A percentile compares a stretch with the other conserved stretches of the same genome.
These are phyloP conservation scores for Rhimphoctona megacephalus DNA, from an alignment of 2,888 invertebrate species.

Conservation along the genomic window DNA sequence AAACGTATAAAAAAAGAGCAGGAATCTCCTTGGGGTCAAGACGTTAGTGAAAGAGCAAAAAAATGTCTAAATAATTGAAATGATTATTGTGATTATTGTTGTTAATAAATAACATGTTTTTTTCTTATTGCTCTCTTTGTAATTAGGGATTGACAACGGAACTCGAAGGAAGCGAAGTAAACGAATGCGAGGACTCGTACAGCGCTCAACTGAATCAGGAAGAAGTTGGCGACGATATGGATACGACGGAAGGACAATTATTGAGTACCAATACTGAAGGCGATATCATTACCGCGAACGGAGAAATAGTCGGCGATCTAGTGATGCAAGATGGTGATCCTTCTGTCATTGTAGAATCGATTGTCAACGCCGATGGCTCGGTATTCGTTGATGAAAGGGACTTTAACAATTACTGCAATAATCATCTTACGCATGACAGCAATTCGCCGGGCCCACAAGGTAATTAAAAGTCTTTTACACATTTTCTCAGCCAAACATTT, in stretches of 20 bases:
- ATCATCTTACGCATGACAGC: constrained; percentile 76
- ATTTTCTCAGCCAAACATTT: not conserved
- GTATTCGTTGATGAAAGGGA: constrained; percentile 82
- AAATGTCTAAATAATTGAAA: not conserved
- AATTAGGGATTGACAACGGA: constrained; percentile 77
- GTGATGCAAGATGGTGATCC: constrained; percentile 82
- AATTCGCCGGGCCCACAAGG: constrained; percentile 77
- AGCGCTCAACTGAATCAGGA: constrained; percentile 78
- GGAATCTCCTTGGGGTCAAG: constrained; percentile 80
- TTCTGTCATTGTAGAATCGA: constrained; percentile 82
- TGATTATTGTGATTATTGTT: not conserved
- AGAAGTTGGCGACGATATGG: constrained; percentile 78
- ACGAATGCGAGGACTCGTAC: constrained; percentile 81
- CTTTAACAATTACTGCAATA: constrained; percentile 79
- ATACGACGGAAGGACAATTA: constrained; percentile 77
- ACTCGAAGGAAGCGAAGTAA: constrained; percentile 79
- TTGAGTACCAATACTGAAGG: constrained; percentile 76
- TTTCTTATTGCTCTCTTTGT: not conserved
- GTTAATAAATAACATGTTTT: not conserved
- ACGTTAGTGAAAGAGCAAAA: constrained; percentile 72
- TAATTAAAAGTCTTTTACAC: constrained; percentile 52
- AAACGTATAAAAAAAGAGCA: constrained; percentile 81
- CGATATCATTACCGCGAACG: constrained; percentile 78
- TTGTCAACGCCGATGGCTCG: constrained; percentile 81
- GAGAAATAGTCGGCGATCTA: constrained; percentile 82